Evolutionary conservation across 2,113 vertebrate genomes (phyloP).

Genomic region (Manacus vitellinus): DNA sequence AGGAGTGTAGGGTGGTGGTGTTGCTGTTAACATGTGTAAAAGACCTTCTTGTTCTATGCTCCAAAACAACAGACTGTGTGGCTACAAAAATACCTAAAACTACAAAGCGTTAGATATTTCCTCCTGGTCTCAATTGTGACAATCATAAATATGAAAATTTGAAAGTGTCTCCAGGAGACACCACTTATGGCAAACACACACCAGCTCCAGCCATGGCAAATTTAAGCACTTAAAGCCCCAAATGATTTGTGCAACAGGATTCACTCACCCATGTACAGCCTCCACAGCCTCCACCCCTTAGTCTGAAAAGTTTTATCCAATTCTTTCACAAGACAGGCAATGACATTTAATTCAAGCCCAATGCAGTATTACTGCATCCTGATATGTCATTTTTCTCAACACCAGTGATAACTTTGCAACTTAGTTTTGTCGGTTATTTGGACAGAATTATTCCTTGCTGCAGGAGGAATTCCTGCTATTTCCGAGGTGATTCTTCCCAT

Average conservation of each 20-base stretch:
- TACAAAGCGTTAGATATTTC: not conserved
- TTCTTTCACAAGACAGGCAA: not conserved
- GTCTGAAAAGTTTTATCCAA: rapidly evolving
- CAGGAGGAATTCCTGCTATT: rapidly evolving
- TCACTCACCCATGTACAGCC: rapidly evolving
- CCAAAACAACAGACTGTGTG: rapidly evolving
- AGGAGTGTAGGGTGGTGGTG: rapidly evolving
- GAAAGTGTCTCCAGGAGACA: not conserved
- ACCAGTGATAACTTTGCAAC: rapidly evolving
- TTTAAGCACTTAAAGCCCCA: not conserved
- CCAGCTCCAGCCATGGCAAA: rapidly evolving
- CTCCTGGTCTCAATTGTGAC: rapidly evolving
- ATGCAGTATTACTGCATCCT: rapidly evolving
- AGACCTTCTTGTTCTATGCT: rapidly evolving
- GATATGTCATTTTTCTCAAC: rapidly evolving
- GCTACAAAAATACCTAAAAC: not conserved
- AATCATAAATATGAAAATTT: rapidly evolving
- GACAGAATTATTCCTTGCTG: not conserved
- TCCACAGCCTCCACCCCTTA: not conserved
- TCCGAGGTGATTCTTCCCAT: not conserved
- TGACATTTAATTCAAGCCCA: not conserved
- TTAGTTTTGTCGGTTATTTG: rapidly evolving
- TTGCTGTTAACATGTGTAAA: not conserved
- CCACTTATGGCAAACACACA: not conserved
- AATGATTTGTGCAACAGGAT: rapidly evolving